Percentiles rank a stretch among this genome's conserved stretches.
phyloP scores from a whole-genome alignment of 2,888 invertebrate species.

The Oscheius sp. region DNA sequence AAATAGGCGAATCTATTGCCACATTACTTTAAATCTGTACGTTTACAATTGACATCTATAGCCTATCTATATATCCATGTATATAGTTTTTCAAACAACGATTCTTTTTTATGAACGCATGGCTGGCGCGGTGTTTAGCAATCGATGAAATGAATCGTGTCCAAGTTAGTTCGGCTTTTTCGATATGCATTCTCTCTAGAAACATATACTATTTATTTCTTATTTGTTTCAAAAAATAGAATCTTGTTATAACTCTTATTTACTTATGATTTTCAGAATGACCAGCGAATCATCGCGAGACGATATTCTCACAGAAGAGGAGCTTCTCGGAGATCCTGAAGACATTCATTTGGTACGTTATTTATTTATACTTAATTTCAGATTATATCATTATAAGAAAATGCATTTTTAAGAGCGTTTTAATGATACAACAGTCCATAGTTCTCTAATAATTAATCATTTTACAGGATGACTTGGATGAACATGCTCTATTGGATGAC shows the following conservation, averaged over 20 bases:
- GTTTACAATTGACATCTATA: too few species aligned
- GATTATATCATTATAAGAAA: background rate
- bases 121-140: background rate
- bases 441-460: too few species aligned
- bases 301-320: background rate
- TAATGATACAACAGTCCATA: too few species aligned
- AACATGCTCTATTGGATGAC: slow-evolving; percentile 9
- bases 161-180: too few species aligned
- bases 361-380: background rate
- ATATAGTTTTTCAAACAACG: background rate
- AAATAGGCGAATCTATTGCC: too few species aligned
- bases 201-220: background rate
- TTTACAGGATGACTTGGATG: slow-evolving; percentile 17
- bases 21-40: too few species aligned
- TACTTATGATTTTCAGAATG: background rate
- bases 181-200: too few species aligned
- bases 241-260: background rate
- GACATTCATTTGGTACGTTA: slow-evolving; percentile 9
- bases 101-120: background rate
- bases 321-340: background rate
- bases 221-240: background rate
- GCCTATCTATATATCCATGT: too few species aligned
- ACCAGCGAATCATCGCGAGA: background rate
- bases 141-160: background rate
- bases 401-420: background rate